Conservation (phyloP, 2,113 vertebrate genomes). For the Dipodomys stephensi region DNA sequence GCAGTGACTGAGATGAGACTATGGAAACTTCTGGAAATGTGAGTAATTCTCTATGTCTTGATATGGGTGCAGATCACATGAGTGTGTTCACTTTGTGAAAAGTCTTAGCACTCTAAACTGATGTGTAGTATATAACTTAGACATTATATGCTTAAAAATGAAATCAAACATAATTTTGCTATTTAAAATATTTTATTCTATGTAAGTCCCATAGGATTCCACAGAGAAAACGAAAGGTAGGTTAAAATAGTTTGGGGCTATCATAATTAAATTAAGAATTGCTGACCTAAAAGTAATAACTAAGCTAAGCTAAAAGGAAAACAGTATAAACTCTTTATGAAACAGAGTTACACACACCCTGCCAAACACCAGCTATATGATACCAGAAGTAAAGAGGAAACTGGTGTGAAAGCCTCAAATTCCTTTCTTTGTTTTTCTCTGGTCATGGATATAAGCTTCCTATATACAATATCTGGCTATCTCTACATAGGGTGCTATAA, state of each 20-base stretch:
- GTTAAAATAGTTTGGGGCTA: neutral
- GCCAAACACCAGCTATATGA: neutral
- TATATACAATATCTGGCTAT: neutral
- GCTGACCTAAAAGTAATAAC: neutral
- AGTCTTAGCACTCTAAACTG: neutral
- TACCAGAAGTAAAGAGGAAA: neutral
- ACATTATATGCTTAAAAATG: neutral
- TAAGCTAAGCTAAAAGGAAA: conserved; percentile 2
- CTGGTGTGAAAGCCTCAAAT: neutral
- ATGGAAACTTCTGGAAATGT: neutral
- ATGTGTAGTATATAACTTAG: neutral
- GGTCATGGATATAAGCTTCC: neutral
- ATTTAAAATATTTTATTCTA: neutral
- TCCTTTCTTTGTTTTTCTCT: neutral
- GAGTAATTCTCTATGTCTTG: neutral
- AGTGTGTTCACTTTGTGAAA: neutral
- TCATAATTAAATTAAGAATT: neutral
- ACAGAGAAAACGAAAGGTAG: neutral
- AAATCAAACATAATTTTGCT: neutral
- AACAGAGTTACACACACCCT: neutral
- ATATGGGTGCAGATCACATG: neutral
- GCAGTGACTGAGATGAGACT: neutral
- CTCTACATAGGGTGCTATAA: neutral
- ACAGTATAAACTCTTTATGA: neutral
- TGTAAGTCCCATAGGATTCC: neutral